These are phyloP conservation scores for Actinia tenebrosa DNA, from an alignment of 64 coral and sea anemone species.

Conservation along the genomic window DNA sequence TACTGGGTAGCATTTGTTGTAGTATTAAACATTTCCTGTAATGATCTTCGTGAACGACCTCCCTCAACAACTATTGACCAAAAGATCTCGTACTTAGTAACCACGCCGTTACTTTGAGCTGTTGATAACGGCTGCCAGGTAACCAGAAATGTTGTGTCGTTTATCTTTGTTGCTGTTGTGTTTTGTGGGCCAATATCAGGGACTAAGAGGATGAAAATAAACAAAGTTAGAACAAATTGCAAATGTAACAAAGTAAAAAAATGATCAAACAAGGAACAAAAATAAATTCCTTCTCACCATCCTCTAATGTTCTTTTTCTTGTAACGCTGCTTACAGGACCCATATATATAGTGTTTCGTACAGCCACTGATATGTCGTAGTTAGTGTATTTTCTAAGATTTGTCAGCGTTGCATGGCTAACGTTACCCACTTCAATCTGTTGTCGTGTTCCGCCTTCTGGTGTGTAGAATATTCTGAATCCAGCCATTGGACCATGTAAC, in stretches of 20 bases:
- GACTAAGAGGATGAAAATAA: not conserved
- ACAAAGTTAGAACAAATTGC: not conserved
- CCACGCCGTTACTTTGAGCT: not conserved
- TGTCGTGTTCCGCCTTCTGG: not conserved
- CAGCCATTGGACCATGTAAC: not conserved
- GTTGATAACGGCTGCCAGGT: not conserved
- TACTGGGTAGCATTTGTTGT: not conserved
- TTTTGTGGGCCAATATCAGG: constrained; percentile 6
- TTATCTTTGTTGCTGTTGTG: not conserved
- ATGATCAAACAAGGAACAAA: too few relatives aligned
- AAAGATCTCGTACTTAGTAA: not conserved
- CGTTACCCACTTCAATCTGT: not conserved
- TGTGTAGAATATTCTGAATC: not conserved
- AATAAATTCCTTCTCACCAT: not conserved
- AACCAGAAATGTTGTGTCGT: not conserved
- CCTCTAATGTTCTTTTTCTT: not conserved
- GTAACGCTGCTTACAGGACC: not conserved
- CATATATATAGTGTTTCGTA: not conserved
- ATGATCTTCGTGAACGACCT: not conserved
- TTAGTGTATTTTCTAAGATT: not conserved
- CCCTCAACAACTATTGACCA: not conserved
- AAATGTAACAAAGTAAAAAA: not conserved
- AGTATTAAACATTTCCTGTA: not conserved
- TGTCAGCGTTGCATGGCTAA: not conserved
- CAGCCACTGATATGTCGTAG: not conserved